A percentile compares a stretch with the other conserved stretches of the same genome.
These are phyloP conservation scores for Argyrosomus regius DNA, from an alignment of 2,797 vertebrate species.

Conservation along the genomic window DNA sequence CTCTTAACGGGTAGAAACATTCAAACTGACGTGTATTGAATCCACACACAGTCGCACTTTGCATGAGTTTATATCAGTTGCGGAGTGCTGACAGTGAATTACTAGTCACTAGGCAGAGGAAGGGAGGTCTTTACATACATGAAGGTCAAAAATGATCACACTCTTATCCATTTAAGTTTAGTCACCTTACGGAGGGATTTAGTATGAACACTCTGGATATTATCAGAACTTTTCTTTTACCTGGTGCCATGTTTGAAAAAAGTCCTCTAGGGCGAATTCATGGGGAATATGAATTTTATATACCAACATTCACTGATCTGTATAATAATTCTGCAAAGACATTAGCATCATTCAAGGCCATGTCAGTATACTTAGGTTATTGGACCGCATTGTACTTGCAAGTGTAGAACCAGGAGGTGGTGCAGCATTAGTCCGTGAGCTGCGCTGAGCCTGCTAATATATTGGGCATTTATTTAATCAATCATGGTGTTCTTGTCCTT, in stretches of 20 bases:
- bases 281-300: neutral
- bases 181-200: slow-evolving; percentile 51
- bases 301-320: slow-evolving; percentile 12
- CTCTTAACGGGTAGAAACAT: neutral
- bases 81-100: slow-evolving; percentile 57
- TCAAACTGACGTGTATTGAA: neutral
- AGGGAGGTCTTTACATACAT: slow-evolving; percentile 15
- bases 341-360: slow-evolving; percentile 4
- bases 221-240: slow-evolving; percentile 8
- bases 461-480: slow-evolving; percentile 1
- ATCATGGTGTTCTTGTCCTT: neutral
- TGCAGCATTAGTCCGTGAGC: neutral
- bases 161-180: slow-evolving; percentile 65
- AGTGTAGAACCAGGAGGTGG: neutral
- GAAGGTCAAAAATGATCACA: slow-evolving; percentile 56
- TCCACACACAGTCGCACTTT: slow-evolving; percentile 32
- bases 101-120: slow-evolving; percentile 33
- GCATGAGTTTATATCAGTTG: slow-evolving; percentile 33
- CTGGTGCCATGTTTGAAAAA: neutral
- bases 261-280: neutral
- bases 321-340: slow-evolving; percentile 32
- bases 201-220: neutral
- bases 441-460: neutral
- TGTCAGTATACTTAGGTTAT: neutral
- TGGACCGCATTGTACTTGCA: neutral